phyloP scores from a whole-genome alignment of 2,797 vertebrate genomes.

The Antrozous pallidus region DNA sequence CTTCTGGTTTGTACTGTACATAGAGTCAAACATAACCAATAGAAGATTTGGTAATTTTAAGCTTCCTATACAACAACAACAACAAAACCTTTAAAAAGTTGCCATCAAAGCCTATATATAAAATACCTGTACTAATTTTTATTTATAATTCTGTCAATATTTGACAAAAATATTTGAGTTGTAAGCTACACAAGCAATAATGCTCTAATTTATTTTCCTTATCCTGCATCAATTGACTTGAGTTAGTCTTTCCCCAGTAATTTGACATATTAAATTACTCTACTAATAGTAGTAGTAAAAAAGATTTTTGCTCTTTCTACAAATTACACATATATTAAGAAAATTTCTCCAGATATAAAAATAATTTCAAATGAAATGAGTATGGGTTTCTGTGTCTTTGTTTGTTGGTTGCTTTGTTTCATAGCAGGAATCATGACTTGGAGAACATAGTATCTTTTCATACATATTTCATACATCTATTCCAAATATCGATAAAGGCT shows the following conservation, averaged over 20 bases:
- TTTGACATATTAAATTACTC: not conserved
- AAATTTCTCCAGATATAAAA: conserved; percentile 11
- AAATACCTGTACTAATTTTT: conserved; percentile 14
- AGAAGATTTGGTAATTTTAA: conserved; percentile 12
- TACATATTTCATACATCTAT: not conserved
- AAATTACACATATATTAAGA: not conserved
- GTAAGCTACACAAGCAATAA: not conserved
- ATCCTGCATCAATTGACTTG: not conserved
- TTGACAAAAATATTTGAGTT: not conserved
- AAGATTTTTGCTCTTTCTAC: not conserved
- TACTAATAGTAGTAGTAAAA: not conserved
- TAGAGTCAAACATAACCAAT: not conserved
- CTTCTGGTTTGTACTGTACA: not conserved
- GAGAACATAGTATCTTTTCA: not conserved
- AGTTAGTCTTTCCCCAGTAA: not conserved
- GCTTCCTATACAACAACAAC: not conserved
- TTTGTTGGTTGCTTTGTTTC: not conserved
- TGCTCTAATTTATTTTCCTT: not conserved
- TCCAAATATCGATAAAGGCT: not conserved
- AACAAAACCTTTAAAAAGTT: not conserved
- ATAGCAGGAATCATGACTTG: not conserved
- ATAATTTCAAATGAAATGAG: not conserved
- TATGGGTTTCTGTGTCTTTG: not conserved
- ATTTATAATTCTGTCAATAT: not conserved
- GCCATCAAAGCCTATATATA: not conserved